Conservation (phyloP, 2,797 vertebrate species). For the Podarcis siculus region DNA sequence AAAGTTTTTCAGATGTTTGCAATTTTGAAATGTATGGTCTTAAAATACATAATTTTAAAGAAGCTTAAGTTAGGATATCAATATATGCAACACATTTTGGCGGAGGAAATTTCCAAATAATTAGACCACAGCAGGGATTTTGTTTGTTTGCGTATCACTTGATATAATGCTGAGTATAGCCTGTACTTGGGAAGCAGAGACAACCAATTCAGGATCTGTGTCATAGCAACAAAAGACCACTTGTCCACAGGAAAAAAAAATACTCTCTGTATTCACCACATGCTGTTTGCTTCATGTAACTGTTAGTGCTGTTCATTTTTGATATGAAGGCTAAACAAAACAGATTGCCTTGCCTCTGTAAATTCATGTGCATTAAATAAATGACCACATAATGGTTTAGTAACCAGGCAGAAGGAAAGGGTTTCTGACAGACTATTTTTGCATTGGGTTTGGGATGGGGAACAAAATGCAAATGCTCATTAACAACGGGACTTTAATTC, state of each 20-base stretch:
- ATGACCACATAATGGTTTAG: not conserved
- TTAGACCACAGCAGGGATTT: constrained; percentile 18
- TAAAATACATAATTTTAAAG: not conserved
- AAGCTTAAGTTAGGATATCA: not conserved
- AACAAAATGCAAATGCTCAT: constrained; percentile 10
- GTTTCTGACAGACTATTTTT: not conserved
- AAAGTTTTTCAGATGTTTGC: too few relatives aligned
- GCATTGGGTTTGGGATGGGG: not conserved
- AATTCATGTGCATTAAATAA: constrained; percentile 15
- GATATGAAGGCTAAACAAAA: not conserved
- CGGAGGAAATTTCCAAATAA: constrained; percentile 8
- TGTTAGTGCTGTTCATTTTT: constrained; percentile 25
- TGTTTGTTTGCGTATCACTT: constrained; percentile 14
- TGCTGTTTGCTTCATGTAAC: constrained; percentile 10
- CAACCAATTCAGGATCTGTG: constrained; percentile 10
- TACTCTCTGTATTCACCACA: constrained; percentile 22
- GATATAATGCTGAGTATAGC: not conserved
- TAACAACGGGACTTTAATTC: not conserved
- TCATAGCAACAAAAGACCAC: constrained; percentile 31
- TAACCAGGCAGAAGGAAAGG: not conserved
- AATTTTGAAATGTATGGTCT: not conserved
- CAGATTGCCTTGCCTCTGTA: constrained; percentile 3
- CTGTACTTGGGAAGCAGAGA: not conserved
- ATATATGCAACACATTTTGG: constrained; percentile 15
- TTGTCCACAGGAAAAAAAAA: constrained; percentile 12